These are phyloP conservation scores for Drosophila helvetica DNA, from an alignment of 2,888 invertebrate species.

Conservation along the genomic window DNA sequence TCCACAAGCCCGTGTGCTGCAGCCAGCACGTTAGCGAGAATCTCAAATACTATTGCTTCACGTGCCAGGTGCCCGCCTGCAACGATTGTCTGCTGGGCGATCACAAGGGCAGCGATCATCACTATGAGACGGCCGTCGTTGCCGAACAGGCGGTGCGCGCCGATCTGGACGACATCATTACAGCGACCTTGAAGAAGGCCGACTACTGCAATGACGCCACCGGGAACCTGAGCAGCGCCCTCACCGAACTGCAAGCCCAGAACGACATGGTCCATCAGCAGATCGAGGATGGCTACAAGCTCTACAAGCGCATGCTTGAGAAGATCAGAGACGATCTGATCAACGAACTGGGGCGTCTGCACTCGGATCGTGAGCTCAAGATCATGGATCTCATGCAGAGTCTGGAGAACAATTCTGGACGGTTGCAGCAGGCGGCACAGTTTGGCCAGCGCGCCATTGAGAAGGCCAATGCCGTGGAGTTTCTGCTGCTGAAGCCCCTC, in stretches of 20 bases:
- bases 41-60: slow-evolving; percentile 94
- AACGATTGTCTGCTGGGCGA: slow-evolving; percentile 93
- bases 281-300: slow-evolving; percentile 91
- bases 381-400: slow-evolving; percentile 95
- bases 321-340: slow-evolving; percentile 91
- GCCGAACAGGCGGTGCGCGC: slow-evolving; percentile 91
- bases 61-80: slow-evolving; percentile 94
- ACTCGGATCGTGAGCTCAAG: slow-evolving; percentile 93
- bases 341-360: slow-evolving; percentile 89
- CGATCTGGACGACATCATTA: slow-evolving; percentile 90
- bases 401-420: slow-evolving; percentile 92
- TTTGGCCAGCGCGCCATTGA: slow-evolving; percentile 92
- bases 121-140: slow-evolving; percentile 91
- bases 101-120: slow-evolving; percentile 93
- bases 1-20: slow-evolving; percentile 95
- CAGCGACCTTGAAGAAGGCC: slow-evolving; percentile 89
- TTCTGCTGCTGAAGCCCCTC: slow-evolving; percentile 91
- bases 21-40: slow-evolving; percentile 91
- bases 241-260: slow-evolving; percentile 94
- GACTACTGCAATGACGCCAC: slow-evolving; percentile 91
- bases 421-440: slow-evolving; percentile 93
- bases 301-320: slow-evolving; percentile 92
- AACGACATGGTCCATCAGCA: slow-evolving; percentile 93
- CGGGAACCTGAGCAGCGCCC: slow-evolving; percentile 89
- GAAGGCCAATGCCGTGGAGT: slow-evolving; percentile 93